Percentiles rank a stretch among this genome's conserved stretches.
Evolutionary conservation across 1,140 invertebrate species (phyloP).

Genomic region (Phenacoccus solenopsis): DNA sequence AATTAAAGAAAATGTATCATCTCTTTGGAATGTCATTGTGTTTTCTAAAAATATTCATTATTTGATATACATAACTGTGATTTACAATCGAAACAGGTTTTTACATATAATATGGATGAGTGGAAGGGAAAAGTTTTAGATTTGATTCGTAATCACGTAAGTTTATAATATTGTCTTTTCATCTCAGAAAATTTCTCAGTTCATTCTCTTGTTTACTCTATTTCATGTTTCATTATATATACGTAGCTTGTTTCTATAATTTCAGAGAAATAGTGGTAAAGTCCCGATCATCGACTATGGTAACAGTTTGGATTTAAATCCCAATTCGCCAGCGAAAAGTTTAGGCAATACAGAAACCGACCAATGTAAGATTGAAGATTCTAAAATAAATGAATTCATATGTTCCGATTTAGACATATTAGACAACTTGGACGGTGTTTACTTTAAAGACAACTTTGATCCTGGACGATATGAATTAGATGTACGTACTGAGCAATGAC

Average conservation of each 20-base stretch:
- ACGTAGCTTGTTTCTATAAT: background rate
- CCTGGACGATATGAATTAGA: constrained; percentile 27
- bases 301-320: background rate
- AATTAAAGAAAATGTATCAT: no score
- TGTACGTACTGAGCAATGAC: no score
- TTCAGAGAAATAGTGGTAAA: constrained; percentile 21
- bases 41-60: no score
- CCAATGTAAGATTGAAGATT: background rate
- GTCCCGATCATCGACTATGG: constrained; percentile 22
- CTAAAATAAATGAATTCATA: constrained; percentile 6
- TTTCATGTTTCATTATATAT: background rate
- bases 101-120: constrained; percentile 26
- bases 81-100: no score
- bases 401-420: constrained; percentile 28
- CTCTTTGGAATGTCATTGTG: no score
- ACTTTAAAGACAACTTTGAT: constrained; percentile 26
- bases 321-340: background rate
- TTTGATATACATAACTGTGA: no score
- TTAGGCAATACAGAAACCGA: background rate
- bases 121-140: constrained; percentile 26
- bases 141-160: constrained; percentile 24
- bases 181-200: background rate
- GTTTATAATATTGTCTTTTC: background rate
- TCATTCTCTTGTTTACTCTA: background rate
- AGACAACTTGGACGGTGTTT: constrained; percentile 26